Conservation (phyloP, 2,888 invertebrate species). For the Anthoptus insignis region DNA sequence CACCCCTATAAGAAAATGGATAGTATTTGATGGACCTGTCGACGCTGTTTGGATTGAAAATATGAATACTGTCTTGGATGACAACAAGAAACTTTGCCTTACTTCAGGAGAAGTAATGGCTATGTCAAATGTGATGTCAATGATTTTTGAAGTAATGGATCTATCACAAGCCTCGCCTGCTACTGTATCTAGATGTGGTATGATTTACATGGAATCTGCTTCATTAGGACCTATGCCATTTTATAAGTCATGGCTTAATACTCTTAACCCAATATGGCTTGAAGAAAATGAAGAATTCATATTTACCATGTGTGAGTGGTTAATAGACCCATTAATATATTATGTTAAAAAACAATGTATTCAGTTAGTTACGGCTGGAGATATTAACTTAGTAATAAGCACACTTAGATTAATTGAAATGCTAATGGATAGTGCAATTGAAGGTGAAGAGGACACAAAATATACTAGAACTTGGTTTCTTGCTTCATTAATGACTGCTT, state of each 20-base stretch:
- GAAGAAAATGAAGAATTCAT: slow-evolving; percentile 88
- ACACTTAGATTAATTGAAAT: slow-evolving; percentile 93
- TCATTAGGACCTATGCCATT: slow-evolving; percentile 95
- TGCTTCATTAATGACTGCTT: slow-evolving; percentile 91
- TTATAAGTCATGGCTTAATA: slow-evolving; percentile 93
- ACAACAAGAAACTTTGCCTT: slow-evolving; percentile 95
- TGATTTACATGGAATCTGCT: slow-evolving; percentile 96
- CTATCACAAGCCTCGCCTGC: slow-evolving; percentile 95
- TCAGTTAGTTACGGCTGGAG: slow-evolving; percentile 89
- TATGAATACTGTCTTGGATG: slow-evolving; percentile 96
- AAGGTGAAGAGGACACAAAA: slow-evolving; percentile 90
- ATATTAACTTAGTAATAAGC: slow-evolving; percentile 90
- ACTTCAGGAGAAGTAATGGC: slow-evolving; percentile 96
- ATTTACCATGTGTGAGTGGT: slow-evolving; percentile 90
- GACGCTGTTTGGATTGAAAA: slow-evolving; percentile 97
- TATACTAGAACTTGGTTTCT: slow-evolving; percentile 91
- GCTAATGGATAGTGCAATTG: slow-evolving; percentile 91
- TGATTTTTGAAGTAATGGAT: slow-evolving; percentile 97
- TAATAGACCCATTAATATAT: slow-evolving; percentile 91
- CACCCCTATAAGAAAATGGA: slow-evolving; percentile 94
- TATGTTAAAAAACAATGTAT: slow-evolving; percentile 91
- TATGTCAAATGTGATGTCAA: slow-evolving; percentile 93
- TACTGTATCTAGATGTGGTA: slow-evolving; percentile 96
- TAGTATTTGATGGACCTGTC: slow-evolving; percentile 97
- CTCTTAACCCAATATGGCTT: slow-evolving; percentile 88